Evolutionary conservation across 2,797 vertebrate genomes (phyloP).

Genomic region (Enteromius thamalakanensis): DNA sequence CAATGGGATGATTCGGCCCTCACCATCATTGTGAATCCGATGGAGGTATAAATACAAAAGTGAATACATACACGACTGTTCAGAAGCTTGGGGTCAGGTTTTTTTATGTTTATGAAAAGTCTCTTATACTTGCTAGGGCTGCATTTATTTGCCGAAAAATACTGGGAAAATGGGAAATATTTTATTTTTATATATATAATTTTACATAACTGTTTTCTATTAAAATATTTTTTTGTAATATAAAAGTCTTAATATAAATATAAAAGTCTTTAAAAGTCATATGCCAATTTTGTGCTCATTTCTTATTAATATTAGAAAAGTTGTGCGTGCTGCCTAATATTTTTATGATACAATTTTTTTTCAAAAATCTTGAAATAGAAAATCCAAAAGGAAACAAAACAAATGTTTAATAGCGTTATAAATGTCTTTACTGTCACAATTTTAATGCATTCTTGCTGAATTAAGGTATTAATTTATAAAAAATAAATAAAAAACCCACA

Average conservation of each 20-base stretch:
- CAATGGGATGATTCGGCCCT: conserved; percentile 98
- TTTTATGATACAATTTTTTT: background rate
- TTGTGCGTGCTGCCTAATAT: background rate
- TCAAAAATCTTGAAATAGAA: background rate
- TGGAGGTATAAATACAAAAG: conserved; percentile 85
- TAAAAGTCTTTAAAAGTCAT: background rate
- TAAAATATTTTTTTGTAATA: background rate
- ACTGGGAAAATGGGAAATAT: background rate
- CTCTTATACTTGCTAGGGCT: background rate
- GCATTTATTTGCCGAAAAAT: background rate
- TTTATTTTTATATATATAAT: no score
- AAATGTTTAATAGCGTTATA: background rate
- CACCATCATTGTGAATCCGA: conserved; percentile 98
- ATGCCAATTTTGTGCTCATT: background rate
- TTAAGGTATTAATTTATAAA: background rate
- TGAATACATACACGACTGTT: background rate
- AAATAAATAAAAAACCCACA: background rate
- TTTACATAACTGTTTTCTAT: background rate
- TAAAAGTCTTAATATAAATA: background rate
- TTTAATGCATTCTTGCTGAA: background rate
- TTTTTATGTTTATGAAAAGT: background rate
- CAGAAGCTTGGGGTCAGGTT: background rate
- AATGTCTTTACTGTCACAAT: no score
- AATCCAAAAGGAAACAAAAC: background rate
- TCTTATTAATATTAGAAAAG: background rate